Evolutionary conservation across 1,140 invertebrate species (phyloP).

Genomic region (Cecropterus lyciades): DNA sequence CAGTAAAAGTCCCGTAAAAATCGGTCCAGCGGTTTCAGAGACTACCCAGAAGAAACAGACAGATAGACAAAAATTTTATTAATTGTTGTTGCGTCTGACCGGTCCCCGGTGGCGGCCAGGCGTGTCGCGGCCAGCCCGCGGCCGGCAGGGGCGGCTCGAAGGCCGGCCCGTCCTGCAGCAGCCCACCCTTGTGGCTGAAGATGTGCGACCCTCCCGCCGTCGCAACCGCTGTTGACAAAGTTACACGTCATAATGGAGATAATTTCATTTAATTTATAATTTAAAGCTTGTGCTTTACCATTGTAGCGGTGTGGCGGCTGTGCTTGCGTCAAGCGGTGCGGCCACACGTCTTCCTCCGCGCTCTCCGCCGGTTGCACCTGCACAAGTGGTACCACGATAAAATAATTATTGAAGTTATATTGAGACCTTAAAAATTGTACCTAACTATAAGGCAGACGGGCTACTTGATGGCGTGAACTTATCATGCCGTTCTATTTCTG

Average conservation of each 20-base stretch:
- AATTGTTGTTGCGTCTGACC: too few relatives aligned
- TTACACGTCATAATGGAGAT: too few relatives aligned
- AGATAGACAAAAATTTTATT: too few relatives aligned
- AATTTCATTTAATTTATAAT: too few relatives aligned
- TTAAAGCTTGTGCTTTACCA: conserved; percentile 19
- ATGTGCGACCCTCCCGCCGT: conserved; percentile 57
- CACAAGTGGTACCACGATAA: not conserved
- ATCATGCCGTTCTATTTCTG: too few relatives aligned
- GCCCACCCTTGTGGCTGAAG: conserved; percentile 75
- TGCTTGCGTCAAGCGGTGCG: conserved; percentile 66
- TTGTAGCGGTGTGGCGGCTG: conserved; percentile 61
- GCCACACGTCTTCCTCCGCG: conserved; percentile 57
- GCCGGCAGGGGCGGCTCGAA: conserved; percentile 49
- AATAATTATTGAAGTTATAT: too few relatives aligned
- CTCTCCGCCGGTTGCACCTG: conserved; percentile 33
- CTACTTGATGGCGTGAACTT: too few relatives aligned
- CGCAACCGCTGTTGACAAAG: conserved; percentile 15
- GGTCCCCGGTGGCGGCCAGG: conserved; percentile 49
- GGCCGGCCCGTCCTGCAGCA: conserved; percentile 58
- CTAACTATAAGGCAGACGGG: too few relatives aligned
- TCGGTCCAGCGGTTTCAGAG: too few relatives aligned
- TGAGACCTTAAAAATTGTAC: too few relatives aligned
- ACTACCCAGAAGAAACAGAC: too few relatives aligned
- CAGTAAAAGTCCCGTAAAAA: too few relatives aligned
- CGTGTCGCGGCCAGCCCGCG: conserved; percentile 56